Percentiles rank a stretch among this genome's conserved stretches.
Evolutionary conservation across 53 echinoderm and acorn worm genomes (phyloP).

Genomic region (Luidia sarsii): DNA sequence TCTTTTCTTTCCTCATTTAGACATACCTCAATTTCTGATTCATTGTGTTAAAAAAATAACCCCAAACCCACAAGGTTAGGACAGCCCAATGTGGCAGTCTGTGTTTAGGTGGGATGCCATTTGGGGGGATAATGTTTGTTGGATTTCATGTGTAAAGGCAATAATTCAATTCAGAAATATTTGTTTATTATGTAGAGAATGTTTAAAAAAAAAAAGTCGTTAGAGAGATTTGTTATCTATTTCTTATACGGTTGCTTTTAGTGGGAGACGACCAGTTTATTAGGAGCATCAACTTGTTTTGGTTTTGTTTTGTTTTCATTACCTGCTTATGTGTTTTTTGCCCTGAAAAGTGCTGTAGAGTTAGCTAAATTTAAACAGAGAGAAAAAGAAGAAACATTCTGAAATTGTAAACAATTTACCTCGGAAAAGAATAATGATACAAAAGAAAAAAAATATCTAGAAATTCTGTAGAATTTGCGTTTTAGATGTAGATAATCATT

Average conservation of each 20-base stretch:
- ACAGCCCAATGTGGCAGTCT: no score
- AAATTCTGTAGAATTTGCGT: background rate
- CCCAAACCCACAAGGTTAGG: no score
- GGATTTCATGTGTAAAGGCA: constrained; percentile 27
- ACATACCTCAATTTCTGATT: no score
- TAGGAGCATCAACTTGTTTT: background rate
- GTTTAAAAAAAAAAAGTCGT: background rate
- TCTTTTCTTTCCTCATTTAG: no score
- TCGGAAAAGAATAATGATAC: no score
- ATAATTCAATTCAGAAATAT: constrained; percentile 4
- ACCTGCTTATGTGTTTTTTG: background rate
- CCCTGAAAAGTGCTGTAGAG: background rate
- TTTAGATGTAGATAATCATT: background rate
- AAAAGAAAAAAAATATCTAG: background rate
- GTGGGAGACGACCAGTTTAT: background rate
- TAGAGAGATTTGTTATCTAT: background rate
- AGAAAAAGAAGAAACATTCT: background rate
- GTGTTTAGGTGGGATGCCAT: no score
- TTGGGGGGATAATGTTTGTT: no score
- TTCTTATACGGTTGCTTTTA: background rate
- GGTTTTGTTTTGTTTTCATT: background rate
- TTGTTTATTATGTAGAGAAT: background rate
- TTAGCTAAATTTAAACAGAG: no score
- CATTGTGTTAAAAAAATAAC: no score
- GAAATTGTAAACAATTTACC: background rate